A percentile compares a stretch with the other conserved stretches of the same genome.
Evolutionary conservation across 1,140 invertebrate species (phyloP).

Genomic region (Dufourea novaeangliae): DNA sequence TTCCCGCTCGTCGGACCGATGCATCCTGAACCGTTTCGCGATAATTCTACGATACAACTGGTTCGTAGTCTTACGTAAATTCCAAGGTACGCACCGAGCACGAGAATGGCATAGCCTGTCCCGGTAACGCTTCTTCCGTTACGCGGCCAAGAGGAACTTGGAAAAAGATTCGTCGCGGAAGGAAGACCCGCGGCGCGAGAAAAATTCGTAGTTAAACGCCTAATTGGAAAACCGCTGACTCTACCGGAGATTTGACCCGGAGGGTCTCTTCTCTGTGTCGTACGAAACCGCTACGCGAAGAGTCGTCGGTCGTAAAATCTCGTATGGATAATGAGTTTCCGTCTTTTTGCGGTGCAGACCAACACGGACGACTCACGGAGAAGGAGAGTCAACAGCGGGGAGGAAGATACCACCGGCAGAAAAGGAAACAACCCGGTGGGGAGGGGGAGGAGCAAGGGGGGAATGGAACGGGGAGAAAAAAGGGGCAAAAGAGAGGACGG

Average conservation of each 20-base stretch:
- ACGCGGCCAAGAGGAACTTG: slow-evolving; percentile 31
- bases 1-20: slow-evolving; percentile 76
- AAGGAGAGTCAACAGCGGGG: slow-evolving; percentile 47
- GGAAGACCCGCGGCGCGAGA: neutral
- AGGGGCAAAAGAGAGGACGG: slow-evolving; percentile 37
- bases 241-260: neutral
- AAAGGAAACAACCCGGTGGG: slow-evolving; percentile 40
- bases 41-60: slow-evolving; percentile 70
- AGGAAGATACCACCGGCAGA: slow-evolving; percentile 59
- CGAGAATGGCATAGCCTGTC: slow-evolving; percentile 79
- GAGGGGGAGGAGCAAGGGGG: slow-evolving; percentile 21
- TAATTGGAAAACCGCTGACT: too few relatives aligned
- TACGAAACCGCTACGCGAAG: neutral
- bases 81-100: slow-evolving; percentile 73
- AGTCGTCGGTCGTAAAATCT: slow-evolving; percentile 30
- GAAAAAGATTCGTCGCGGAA: neutral
- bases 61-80: slow-evolving; percentile 78
- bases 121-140: slow-evolving; percentile 66
- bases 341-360: slow-evolving; percentile 56
- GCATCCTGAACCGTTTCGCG: slow-evolving; percentile 56
- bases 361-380: neutral
- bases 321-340: slow-evolving; percentile 75
- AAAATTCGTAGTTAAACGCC: neutral
- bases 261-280: neutral
- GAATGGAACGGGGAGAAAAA: slow-evolving; percentile 26